phyloP scores from a whole-genome alignment of 2,888 invertebrate species.

The Clitarchus hookeri region DNA sequence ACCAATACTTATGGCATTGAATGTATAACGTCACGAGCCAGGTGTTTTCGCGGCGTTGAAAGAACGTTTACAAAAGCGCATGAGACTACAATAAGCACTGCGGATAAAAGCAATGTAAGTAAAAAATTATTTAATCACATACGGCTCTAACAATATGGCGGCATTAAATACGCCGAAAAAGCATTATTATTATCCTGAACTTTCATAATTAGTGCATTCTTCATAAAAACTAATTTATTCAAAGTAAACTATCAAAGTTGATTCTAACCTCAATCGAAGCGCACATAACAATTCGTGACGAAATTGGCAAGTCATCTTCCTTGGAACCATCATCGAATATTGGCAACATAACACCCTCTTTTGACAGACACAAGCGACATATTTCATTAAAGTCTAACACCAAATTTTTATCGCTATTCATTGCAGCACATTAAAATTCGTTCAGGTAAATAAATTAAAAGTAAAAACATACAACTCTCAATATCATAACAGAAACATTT shows the following conservation, averaged over 20 bases:
- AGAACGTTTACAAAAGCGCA: no score
- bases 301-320: neutral
- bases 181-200: no score
- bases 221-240: no score
- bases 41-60: no score
- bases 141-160: no score
- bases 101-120: no score
- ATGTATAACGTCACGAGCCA: no score
- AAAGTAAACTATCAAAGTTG: neutral
- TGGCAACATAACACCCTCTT: conserved; percentile 30
- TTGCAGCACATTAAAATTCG: neutral
- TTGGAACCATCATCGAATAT: conserved; percentile 31
- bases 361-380: conserved; percentile 32
- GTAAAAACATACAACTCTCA: neutral
- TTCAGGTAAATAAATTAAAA: neutral
- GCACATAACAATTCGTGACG: conserved; percentile 26
- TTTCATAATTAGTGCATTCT: no score
- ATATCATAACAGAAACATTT: neutral
- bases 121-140: no score
- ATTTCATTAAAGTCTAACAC: conserved; percentile 23
- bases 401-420: conserved; percentile 9
- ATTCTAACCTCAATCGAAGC: conserved; percentile 25
- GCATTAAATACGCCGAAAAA: no score
- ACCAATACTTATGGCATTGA: no score
- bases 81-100: no score